A percentile compares a stretch with the other conserved stretches of the same genome.
phyloP scores from a whole-genome alignment of 2,113 vertebrate genomes.

The Peromyscus californicus region DNA sequence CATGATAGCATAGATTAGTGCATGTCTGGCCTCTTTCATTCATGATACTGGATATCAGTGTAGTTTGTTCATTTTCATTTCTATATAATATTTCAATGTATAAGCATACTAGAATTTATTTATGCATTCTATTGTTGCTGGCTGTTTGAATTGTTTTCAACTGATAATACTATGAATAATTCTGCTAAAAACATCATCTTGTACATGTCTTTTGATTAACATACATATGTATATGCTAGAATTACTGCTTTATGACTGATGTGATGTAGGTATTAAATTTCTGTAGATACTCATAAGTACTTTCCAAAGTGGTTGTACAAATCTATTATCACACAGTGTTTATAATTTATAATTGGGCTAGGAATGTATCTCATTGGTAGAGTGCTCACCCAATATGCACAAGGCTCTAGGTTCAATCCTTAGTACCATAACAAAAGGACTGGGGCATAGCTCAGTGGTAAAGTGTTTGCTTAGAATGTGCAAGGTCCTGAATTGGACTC shows the following conservation, averaged over 20 bases:
- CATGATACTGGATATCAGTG: neutral
- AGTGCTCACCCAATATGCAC: neutral
- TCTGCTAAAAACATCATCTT: neutral
- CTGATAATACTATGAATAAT: neutral
- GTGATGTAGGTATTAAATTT: neutral
- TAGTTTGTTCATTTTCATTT: conserved; percentile 40
- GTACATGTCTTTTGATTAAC: neutral
- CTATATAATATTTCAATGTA: conserved; percentile 1
- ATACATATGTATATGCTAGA: neutral
- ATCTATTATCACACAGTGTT: neutral
- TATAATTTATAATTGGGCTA: neutral
- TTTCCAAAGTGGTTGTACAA: conserved; percentile 54
- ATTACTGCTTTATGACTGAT: neutral
- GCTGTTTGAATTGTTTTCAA: neutral
- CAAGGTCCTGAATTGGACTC: neutral
- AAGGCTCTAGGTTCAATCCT: neutral
- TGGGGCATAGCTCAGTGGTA: neutral
- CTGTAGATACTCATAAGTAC: neutral
- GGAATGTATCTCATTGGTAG: neutral
- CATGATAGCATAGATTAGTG: conserved; percentile 14
- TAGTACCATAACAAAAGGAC: neutral
- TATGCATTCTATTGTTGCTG: neutral
- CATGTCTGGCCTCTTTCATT: conserved; percentile 16
- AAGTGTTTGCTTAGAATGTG: neutral
- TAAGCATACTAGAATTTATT: neutral